Evolutionary conservation across 2,113 vertebrate genomes (phyloP).

Genomic region (Lontra canadensis): DNA sequence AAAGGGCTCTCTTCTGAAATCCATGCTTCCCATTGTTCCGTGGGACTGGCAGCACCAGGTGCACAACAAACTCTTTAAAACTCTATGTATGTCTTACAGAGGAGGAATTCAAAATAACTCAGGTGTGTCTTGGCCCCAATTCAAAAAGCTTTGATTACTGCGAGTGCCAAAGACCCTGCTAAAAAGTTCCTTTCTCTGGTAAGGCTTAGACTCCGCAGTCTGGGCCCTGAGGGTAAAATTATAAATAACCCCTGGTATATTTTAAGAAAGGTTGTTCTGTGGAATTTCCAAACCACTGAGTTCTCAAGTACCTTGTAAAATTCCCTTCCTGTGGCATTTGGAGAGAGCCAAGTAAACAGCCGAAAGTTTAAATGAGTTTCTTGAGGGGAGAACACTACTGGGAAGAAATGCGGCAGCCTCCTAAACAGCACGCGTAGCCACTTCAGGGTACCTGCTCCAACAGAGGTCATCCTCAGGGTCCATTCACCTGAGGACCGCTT

Average conservation of each 20-base stretch:
- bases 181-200: background rate
- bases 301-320: constrained; percentile 37
- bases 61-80: background rate
- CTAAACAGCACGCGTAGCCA: background rate
- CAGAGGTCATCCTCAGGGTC: background rate
- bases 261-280: constrained; percentile 17
- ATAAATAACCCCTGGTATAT: background rate
- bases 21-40: background rate
- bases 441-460: background rate
- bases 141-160: constrained; percentile 30
- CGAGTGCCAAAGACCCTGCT: background rate
- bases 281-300: constrained; percentile 56
- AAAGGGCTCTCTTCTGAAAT: background rate
- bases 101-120: background rate
- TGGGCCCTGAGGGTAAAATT: background rate
- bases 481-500: background rate
- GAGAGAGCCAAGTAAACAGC: background rate
- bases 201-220: background rate
- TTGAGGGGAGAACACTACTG: background rate
- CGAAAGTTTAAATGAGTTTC: background rate
- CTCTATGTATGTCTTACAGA: background rate
- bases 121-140: background rate
- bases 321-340: constrained; percentile 8
- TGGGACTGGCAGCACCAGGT: background rate
- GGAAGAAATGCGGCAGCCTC: background rate